Evolutionary conservation across 2,888 invertebrate species (phyloP).

Genomic region (Hyposoter didymator): DNA sequence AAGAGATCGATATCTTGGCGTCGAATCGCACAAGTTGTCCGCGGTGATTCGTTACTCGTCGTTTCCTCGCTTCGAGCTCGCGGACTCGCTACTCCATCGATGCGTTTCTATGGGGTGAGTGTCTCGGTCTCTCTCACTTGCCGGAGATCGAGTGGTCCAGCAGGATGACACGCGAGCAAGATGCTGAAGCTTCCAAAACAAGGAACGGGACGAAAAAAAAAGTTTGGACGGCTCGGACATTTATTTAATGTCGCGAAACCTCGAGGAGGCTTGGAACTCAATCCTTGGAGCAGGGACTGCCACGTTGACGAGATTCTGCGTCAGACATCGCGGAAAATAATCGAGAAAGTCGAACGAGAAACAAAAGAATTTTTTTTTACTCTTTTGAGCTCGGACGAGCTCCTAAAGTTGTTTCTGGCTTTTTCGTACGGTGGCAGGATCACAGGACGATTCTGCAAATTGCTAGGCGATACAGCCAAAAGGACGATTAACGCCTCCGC

Average conservation of each 20-base stretch:
- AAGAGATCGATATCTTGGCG: conserved; percentile 63
- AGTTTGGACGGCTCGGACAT: conserved; percentile 2
- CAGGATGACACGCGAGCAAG: conserved; percentile 10
- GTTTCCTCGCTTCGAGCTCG: conserved; percentile 30
- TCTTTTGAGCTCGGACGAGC: conserved; percentile 3
- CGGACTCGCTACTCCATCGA: not conserved
- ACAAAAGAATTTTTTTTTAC: conserved; percentile 33
- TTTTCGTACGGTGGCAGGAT: conserved; percentile 27
- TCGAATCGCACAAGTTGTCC: conserved; percentile 53
- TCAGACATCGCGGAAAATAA: conserved; percentile 10
- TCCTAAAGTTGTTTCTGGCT: not conserved
- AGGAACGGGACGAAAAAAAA: not conserved
- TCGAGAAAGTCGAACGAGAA: conserved; percentile 19
- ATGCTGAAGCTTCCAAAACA: not conserved
- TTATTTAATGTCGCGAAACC: conserved; percentile 29
- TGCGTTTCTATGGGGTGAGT: not conserved
- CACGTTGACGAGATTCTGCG: conserved; percentile 18
- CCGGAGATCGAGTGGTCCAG: conserved; percentile 28
- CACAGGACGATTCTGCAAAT: conserved; percentile 31
- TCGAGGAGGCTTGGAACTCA: not conserved
- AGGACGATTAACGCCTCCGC: conserved; percentile 71
- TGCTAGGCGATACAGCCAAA: conserved; percentile 10
- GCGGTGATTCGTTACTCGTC: conserved; percentile 56
- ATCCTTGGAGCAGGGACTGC: conserved; percentile 39
- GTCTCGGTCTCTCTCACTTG: not conserved